Percentiles rank a stretch among this genome's conserved stretches.
These are phyloP conservation scores for Calephelis nemesis DNA, from an alignment of 1,140 invertebrate genomes.

Conservation along the genomic window DNA sequence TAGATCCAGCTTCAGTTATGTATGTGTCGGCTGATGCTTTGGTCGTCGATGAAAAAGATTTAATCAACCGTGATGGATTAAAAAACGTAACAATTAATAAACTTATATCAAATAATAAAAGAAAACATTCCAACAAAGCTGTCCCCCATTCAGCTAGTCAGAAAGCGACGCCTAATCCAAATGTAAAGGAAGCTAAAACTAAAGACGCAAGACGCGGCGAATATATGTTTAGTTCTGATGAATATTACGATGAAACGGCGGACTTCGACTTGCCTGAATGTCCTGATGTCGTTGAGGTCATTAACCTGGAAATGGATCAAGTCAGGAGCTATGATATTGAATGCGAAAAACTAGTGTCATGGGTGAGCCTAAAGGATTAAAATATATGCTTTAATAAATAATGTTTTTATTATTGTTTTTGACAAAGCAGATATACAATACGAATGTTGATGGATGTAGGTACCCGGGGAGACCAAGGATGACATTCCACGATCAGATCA, in stretches of 20 bases:
- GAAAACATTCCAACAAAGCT: neutral
- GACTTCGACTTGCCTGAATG: slow-evolving; percentile 44
- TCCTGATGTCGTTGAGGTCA: slow-evolving; percentile 44
- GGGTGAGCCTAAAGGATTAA: slow-evolving; percentile 47
- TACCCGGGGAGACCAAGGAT: no score
- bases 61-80: slow-evolving; percentile 30
- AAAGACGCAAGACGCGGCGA: slow-evolving; percentile 38
- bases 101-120: slow-evolving; percentile 20
- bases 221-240: slow-evolving; percentile 57
- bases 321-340: slow-evolving; percentile 50
- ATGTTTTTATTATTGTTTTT: no score
- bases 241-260: slow-evolving; percentile 52
- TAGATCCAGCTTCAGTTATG: slow-evolving; percentile 45
- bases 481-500: no score
- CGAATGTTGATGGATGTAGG: no score
- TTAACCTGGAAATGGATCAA: slow-evolving; percentile 47
- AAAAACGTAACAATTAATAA: slow-evolving; percentile 24
- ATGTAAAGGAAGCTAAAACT: slow-evolving; percentile 13
- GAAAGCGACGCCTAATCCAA: neutral
- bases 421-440: no score
- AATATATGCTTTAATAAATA: neutral
- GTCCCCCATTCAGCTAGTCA: neutral
- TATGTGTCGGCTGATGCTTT: slow-evolving; percentile 52
- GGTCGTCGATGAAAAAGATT: slow-evolving; percentile 37
- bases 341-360: slow-evolving; percentile 50